Evolutionary conservation across 1,140 invertebrate species (phyloP).

Genomic region (Stegodyphus mimosarum): DNA sequence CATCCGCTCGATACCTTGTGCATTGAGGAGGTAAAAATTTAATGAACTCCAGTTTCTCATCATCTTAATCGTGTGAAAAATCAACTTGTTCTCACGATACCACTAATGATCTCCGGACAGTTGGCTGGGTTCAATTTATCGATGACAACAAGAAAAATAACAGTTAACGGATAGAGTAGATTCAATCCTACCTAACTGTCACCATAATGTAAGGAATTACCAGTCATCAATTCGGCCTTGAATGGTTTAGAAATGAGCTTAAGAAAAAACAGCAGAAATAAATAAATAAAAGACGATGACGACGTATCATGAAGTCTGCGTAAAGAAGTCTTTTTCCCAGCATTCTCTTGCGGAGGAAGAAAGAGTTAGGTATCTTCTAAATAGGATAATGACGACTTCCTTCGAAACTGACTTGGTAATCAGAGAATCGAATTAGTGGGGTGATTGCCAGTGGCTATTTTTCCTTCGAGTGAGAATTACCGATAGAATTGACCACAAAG

Average conservation of each 20-base stretch:
- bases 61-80: too few species aligned
- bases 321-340: neutral
- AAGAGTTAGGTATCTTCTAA: neutral
- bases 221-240: slow-evolving; percentile 2
- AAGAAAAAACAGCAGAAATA: neutral
- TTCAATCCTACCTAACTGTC: neutral
- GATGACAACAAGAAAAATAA: too few species aligned
- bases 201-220: slow-evolving; percentile 15
- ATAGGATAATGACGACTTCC: neutral
- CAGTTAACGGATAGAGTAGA: too few species aligned
- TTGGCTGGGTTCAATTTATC: too few species aligned
- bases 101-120: too few species aligned
- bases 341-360: neutral
- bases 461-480: neutral
- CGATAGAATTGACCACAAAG: neutral
- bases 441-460: neutral
- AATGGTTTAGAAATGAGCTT: neutral
- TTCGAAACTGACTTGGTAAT: slow-evolving; percentile 4
- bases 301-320: neutral
- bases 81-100: too few species aligned
- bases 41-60: too few species aligned
- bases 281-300: too few species aligned
- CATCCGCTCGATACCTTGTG: too few species aligned
- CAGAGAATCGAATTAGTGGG: neutral
- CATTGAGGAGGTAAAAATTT: too few species aligned